Percentiles rank a stretch among this genome's conserved stretches.
phyloP scores from a whole-genome alignment of 2,888 invertebrate species.

The Drosophila anomalata region DNA sequence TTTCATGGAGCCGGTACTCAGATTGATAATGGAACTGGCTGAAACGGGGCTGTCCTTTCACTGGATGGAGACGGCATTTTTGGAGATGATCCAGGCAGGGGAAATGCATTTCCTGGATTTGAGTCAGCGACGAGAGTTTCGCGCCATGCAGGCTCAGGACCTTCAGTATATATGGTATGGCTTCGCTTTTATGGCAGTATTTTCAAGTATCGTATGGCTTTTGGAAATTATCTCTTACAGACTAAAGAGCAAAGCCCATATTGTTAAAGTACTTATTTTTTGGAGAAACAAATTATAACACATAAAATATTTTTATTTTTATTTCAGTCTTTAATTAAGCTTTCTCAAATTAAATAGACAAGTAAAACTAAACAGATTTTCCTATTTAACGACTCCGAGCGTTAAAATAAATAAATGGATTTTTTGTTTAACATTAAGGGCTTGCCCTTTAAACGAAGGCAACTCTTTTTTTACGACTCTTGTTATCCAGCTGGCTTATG shows the following conservation, averaged over 20 bases:
- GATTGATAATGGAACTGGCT: slow-evolving; percentile 62
- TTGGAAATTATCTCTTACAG: slow-evolving; percentile 46
- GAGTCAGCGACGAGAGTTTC: slow-evolving; percentile 55
- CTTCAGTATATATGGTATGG: slow-evolving; percentile 73
- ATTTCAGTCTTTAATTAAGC: too few species aligned
- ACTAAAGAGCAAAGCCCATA: background rate
- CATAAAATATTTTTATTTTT: background rate
- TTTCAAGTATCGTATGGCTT: slow-evolving; percentile 56
- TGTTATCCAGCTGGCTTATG: slow-evolving; percentile 26
- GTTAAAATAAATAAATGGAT: slow-evolving; percentile 15
- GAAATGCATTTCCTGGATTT: slow-evolving; percentile 63
- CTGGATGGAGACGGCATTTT: slow-evolving; percentile 65
- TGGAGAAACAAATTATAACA: background rate
- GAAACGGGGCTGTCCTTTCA: slow-evolving; percentile 59
- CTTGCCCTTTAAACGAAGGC: background rate
- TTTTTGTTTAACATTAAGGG: slow-evolving; percentile 18
- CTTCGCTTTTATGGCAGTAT: slow-evolving; percentile 52
- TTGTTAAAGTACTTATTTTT: background rate
- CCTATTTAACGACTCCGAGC: background rate
- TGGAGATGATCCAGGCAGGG: slow-evolving; percentile 67
- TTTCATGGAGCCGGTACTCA: slow-evolving; percentile 58
- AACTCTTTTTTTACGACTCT: slow-evolving; percentile 7
- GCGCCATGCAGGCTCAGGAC: slow-evolving; percentile 71
- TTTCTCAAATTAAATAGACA: background rate
- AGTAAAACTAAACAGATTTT: background rate